Evolutionary conservation across 1,140 invertebrate species (phyloP).

Genomic region (Drosophila sp.): DNA sequence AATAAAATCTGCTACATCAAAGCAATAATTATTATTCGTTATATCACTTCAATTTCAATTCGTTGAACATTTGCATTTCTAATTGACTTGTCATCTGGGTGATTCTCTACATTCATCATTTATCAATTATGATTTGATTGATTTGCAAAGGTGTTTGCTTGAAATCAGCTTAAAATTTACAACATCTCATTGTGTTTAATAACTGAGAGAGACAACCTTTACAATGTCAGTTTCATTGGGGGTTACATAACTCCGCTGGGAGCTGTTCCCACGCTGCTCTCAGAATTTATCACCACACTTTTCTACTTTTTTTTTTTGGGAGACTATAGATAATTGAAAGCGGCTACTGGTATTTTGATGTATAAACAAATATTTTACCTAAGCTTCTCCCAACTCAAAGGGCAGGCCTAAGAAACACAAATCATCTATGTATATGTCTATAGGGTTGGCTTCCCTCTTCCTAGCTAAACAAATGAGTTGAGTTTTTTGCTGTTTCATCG

Average conservation of each 20-base stretch:
- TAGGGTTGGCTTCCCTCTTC: conserved; percentile 19
- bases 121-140: conserved; percentile 49
- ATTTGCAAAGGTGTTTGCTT: conserved; percentile 58
- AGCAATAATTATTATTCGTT: conserved; percentile 7
- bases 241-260: conserved; percentile 62
- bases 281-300: conserved; percentile 55
- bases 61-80: conserved; percentile 57
- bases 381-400: conserved; percentile 42
- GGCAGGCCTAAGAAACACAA: conserved; percentile 34
- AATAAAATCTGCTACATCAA: not conserved
- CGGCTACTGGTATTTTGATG: conserved; percentile 81
- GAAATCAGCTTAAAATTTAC: conserved; percentile 76
- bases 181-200: conserved; percentile 75
- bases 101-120: conserved; percentile 17
- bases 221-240: conserved; percentile 23
- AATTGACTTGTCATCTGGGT: conserved; percentile 50
- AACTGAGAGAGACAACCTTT: conserved; percentile 48
- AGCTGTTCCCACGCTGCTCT: conserved; percentile 70
- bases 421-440: conserved; percentile 60
- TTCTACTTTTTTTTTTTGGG: not conserved
- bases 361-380: conserved; percentile 79
- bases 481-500: conserved; percentile 72
- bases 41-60: not conserved
- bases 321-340: conserved; percentile 59
- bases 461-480: conserved; percentile 67